Percentiles rank a stretch among this genome's conserved stretches.
Conservation (phyloP, 2,888 invertebrate species). For the Stomorhina lunata region DNA sequence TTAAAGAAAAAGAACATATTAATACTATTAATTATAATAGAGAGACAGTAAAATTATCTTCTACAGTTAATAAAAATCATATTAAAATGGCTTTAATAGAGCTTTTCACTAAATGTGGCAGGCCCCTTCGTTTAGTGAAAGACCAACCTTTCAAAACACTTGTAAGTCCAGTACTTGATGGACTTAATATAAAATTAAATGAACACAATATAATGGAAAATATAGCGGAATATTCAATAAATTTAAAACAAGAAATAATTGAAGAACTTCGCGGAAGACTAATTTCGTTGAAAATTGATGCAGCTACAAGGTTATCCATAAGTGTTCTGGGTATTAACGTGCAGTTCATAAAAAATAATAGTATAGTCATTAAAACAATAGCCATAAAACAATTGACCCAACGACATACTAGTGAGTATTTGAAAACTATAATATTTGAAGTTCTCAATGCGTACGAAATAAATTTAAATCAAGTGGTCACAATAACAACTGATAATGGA, state of each 20-base stretch:
- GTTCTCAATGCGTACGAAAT: constrained; percentile 34
- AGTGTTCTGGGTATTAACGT: constrained; percentile 46
- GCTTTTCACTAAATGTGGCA: too few species aligned
- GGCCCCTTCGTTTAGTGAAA: constrained; percentile 32
- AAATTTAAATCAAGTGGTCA: constrained; percentile 49
- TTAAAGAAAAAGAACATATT: too few species aligned
- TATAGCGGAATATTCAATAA: constrained; percentile 40
- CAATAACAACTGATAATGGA: constrained; percentile 58
- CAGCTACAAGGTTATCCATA: constrained; percentile 35
- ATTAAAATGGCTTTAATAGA: too few species aligned
- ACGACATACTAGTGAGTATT: constrained; percentile 28
- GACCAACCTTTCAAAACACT: constrained; percentile 39
- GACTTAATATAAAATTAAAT: constrained; percentile 36
- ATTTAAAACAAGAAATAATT: constrained; percentile 39
- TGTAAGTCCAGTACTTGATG: constrained; percentile 32
- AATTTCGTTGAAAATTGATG: constrained; percentile 50
- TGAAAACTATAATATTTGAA: constrained; percentile 37
- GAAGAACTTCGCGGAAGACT: constrained; percentile 42
- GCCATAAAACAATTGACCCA: constrained; percentile 31
- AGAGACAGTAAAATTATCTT: too few species aligned
- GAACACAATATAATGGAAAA: constrained; percentile 41
- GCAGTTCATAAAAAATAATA: constrained; percentile 43
- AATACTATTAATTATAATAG: too few species aligned
- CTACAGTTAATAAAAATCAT: too few species aligned
- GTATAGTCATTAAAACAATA: constrained; percentile 35